phyloP scores from a whole-genome alignment of 2,797 vertebrate species.

The Tokudaia tokunoshimensis region DNA sequence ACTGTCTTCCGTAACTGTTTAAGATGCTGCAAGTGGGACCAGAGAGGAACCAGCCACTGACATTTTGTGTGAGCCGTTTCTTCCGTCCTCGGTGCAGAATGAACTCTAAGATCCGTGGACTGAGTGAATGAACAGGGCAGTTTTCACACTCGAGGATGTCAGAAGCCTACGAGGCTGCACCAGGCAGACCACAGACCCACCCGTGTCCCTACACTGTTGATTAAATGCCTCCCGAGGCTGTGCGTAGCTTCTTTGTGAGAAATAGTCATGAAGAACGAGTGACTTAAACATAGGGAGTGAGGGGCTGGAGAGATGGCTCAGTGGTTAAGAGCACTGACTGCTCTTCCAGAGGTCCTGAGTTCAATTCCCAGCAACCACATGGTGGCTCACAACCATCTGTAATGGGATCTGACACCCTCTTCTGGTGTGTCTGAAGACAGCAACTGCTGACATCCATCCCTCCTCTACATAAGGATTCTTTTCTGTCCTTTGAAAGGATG shows the following conservation, averaged over 20 bases:
- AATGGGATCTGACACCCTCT: no score
- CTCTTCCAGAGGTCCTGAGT: no score
- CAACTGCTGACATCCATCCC: no score
- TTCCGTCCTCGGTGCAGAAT: not conserved
- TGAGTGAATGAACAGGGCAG: not conserved
- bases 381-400: no score
- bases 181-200: not conserved
- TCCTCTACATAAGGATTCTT: not conserved
- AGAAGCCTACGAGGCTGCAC: not conserved
- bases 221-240: not conserved
- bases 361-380: no score
- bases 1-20: not conserved
- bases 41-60: not conserved
- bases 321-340: no score
- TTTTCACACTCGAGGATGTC: not conserved
- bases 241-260: not conserved
- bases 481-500: slow-evolving; percentile 12
- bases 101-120: not conserved
- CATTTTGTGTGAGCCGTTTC: no score
- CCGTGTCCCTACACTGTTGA: not conserved
- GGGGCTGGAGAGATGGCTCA: no score
- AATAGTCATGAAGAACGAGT: not conserved
- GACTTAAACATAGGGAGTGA: not conserved
- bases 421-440: no score
- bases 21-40: not conserved